phyloP scores from a whole-genome alignment of 2,888 invertebrate genomes.

The Scaptomyza parva region DNA sequence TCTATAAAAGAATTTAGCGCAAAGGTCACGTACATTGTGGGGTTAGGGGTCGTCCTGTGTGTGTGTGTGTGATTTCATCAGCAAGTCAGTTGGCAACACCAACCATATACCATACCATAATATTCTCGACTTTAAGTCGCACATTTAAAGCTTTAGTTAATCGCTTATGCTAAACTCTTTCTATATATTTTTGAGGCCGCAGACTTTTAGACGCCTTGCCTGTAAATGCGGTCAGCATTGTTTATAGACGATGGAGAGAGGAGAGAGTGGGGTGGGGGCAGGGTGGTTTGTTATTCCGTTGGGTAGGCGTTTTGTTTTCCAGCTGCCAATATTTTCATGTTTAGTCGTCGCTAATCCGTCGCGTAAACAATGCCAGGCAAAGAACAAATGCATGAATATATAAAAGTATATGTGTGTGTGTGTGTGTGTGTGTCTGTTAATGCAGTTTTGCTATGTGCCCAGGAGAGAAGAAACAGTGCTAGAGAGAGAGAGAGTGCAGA shows the following conservation, averaged over 20 bases:
- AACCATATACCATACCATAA: not conserved
- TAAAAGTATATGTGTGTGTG: not conserved
- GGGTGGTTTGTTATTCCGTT: not conserved
- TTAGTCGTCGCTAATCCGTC: slow-evolving; percentile 71
- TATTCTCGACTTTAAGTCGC: slow-evolving; percentile 24
- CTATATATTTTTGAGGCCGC: not conserved
- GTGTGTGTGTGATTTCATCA: slow-evolving; percentile 55
- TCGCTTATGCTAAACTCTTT: slow-evolving; percentile 35
- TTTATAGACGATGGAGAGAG: slow-evolving; percentile 18
- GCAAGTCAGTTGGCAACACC: slow-evolving; percentile 39
- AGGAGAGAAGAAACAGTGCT: too few species aligned
- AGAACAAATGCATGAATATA: slow-evolving; percentile 8
- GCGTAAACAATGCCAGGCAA: slow-evolving; percentile 62
- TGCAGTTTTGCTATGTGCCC: slow-evolving; percentile 11
- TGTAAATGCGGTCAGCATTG: slow-evolving; percentile 62
- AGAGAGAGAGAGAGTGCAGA: not conserved
- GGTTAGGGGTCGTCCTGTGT: slow-evolving; percentile 12
- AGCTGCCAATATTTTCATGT: slow-evolving; percentile 69
- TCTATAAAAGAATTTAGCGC: slow-evolving; percentile 64
- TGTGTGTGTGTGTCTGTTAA: not conserved
- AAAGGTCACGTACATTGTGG: slow-evolving; percentile 69
- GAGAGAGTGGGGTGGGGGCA: not conserved
- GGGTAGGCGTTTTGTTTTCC: slow-evolving; percentile 30
- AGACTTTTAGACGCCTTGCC: slow-evolving; percentile 47
- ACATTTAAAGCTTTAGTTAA: slow-evolving; percentile 38